Percentiles rank a stretch among this genome's conserved stretches.
Conservation (phyloP, 2,888 invertebrate genomes). For the Ectropis crepuscularia region DNA sequence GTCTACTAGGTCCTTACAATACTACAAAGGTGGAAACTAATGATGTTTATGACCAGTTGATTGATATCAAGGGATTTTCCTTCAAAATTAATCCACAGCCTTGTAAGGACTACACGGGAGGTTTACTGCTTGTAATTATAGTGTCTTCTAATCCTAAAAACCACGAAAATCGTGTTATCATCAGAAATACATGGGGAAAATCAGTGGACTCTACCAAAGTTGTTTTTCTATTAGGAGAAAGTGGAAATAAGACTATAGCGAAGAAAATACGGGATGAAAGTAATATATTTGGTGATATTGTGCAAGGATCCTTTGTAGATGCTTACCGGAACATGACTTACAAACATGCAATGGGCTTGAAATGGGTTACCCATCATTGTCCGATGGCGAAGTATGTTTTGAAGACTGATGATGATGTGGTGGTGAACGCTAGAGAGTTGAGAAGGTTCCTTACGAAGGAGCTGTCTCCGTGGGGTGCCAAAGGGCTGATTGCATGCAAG, state of each 20-base stretch:
- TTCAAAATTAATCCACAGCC: slow-evolving; percentile 85
- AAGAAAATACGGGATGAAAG: slow-evolving; percentile 82
- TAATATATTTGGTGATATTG: slow-evolving; percentile 85
- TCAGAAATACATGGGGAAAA: slow-evolving; percentile 90
- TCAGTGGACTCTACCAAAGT: slow-evolving; percentile 81
- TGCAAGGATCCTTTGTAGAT: slow-evolving; percentile 91
- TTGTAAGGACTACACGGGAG: slow-evolving; percentile 72
- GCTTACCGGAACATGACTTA: slow-evolving; percentile 93
- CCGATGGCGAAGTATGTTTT: slow-evolving; percentile 87
- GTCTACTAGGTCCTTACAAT: slow-evolving; percentile 58
- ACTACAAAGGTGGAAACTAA: slow-evolving; percentile 42
- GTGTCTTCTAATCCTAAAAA: slow-evolving; percentile 89
- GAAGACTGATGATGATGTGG: slow-evolving; percentile 91
- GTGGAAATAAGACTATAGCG: slow-evolving; percentile 54
- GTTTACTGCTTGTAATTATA: slow-evolving; percentile 86
- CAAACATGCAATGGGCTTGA: slow-evolving; percentile 92
- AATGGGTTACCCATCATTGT: slow-evolving; percentile 91
- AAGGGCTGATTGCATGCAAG: slow-evolving; percentile 87
- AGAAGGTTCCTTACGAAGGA: slow-evolving; percentile 83
- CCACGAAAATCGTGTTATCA: slow-evolving; percentile 85
- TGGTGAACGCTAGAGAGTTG: slow-evolving; percentile 88
- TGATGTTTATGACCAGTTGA: slow-evolving; percentile 67
- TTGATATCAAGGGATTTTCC: slow-evolving; percentile 86
- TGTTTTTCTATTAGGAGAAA: slow-evolving; percentile 87
- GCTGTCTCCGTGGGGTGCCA: slow-evolving; percentile 85